Conservation (phyloP, 2,797 vertebrate genomes). For the Falco rusticolus region DNA sequence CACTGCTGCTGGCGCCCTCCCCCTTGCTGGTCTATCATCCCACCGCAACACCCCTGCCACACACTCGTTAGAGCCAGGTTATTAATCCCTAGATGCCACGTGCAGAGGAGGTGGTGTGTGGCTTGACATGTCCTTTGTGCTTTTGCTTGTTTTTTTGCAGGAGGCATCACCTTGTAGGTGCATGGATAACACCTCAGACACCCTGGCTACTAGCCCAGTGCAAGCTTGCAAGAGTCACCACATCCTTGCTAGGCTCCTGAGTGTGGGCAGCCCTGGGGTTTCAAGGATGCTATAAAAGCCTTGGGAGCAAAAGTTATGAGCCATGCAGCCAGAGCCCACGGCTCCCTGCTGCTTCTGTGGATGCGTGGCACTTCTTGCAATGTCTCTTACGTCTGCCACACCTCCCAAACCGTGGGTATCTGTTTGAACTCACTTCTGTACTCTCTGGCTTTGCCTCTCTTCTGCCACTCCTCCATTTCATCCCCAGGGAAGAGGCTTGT, state of each 20-base stretch:
- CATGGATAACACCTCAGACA: not conserved
- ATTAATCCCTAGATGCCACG: not conserved
- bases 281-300: not conserved
- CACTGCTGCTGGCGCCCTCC: not conserved
- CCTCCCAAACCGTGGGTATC: no score
- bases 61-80: fast-evolving
- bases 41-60: no score
- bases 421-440: not conserved
- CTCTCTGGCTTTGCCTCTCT: not conserved
- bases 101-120: not conserved
- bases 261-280: fast-evolving
- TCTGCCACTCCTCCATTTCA: not conserved
- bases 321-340: not conserved
- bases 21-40: not conserved
- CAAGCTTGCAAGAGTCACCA: not conserved
- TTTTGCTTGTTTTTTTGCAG: not conserved
- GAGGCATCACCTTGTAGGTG: not conserved
- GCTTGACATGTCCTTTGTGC: not conserved
- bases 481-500: not conserved
- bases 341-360: not conserved
- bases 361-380: not conserved
- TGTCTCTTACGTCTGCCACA: no score
- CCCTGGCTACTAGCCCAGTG: not conserved
- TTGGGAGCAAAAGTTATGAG: not conserved
- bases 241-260: not conserved